Percentiles rank a stretch among this genome's conserved stretches.
Evolutionary conservation across 2,113 vertebrate genomes (phyloP).

Genomic region (Festucalex cinctus): DNA sequence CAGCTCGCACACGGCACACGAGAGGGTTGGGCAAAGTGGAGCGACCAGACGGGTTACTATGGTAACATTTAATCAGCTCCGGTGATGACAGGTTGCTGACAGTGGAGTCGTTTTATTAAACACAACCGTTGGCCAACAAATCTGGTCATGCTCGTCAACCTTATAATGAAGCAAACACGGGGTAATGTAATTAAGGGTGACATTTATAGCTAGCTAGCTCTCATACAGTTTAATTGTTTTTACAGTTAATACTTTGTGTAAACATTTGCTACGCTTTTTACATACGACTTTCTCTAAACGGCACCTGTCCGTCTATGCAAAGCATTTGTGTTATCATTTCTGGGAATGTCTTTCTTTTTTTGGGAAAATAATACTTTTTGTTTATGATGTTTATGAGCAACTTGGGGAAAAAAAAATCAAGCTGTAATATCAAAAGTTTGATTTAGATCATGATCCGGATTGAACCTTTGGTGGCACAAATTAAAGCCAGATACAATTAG

Average conservation of each 20-base stretch:
- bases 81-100: slow-evolving; percentile 23
- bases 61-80: slow-evolving; percentile 38
- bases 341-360: not conserved
- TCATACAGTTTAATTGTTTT: not conserved
- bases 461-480: no score
- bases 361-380: no score
- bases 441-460: no score
- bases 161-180: not conserved
- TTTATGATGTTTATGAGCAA: not conserved
- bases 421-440: not conserved
- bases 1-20: slow-evolving; percentile 51
- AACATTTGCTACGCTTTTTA: not conserved
- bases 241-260: not conserved
- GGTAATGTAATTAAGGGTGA: not conserved
- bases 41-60: slow-evolving; percentile 56
- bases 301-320: not conserved
- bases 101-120: slow-evolving; percentile 4
- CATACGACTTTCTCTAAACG: not conserved
- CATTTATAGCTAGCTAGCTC: not conserved
- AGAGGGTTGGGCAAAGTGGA: slow-evolving; percentile 22
- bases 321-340: not conserved
- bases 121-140: not conserved
- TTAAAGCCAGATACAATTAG: no score
- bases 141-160: not conserved
- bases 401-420: not conserved